phyloP scores from a whole-genome alignment of 1,140 invertebrate genomes.

The Danaus plexippus region DNA sequence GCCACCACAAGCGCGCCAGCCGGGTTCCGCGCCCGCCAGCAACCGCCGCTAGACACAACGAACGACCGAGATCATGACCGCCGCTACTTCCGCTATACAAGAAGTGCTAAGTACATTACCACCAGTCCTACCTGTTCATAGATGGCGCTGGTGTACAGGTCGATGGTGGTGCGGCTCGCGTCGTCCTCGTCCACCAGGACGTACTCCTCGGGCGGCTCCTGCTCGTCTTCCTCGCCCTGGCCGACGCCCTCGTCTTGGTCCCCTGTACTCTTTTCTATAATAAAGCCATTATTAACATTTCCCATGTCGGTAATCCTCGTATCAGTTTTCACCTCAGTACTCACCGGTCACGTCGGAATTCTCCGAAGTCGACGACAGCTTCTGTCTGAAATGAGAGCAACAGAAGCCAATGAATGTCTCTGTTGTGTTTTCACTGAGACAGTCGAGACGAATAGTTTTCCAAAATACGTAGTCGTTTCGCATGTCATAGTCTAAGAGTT shows the following conservation, averaged over 20 bases:
- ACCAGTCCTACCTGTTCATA: constrained; percentile 41
- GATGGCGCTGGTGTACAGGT: constrained; percentile 45
- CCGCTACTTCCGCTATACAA: no score
- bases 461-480: no score
- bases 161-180: constrained; percentile 40
- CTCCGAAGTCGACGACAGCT: constrained; percentile 33
- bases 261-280: constrained; percentile 5
- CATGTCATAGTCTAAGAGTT: no score
- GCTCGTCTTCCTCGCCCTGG: constrained; percentile 12
- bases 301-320: no score
- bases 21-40: constrained; percentile 49
- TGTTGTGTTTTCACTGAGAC: no score
- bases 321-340: not conserved
- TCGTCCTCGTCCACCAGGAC: constrained; percentile 38
- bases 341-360: constrained; percentile 34
- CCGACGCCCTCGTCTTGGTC: constrained; percentile 3
- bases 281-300: not conserved
- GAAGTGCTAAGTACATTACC: no score
- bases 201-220: constrained; percentile 35
- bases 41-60: constrained; percentile 29
- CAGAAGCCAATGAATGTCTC: no score
- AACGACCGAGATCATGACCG: no score
- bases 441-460: no score
- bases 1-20: constrained; percentile 74
- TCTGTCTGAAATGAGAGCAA: constrained; percentile 28